phyloP scores from a whole-genome alignment of 2,797 vertebrate genomes.

The Parauchenoglanis ngamensis region DNA sequence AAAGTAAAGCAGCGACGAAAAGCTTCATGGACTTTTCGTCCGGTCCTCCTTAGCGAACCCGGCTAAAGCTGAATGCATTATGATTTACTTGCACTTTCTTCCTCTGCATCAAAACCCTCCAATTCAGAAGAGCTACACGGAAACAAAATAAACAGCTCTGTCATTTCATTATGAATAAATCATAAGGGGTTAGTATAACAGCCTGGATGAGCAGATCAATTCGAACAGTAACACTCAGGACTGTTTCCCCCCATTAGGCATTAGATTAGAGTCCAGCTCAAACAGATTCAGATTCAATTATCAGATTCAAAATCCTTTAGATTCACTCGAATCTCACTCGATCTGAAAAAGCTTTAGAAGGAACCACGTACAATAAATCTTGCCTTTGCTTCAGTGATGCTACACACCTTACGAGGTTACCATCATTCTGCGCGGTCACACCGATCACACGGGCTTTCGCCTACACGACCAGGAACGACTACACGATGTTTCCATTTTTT shows the following conservation, averaged over 20 bases:
- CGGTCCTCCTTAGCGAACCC: not conserved
- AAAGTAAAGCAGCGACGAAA: not conserved
- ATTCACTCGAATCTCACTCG: not conserved
- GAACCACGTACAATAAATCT: not conserved
- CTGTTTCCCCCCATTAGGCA: not conserved
- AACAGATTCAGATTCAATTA: not conserved
- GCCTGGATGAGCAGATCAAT: constrained; percentile 13
- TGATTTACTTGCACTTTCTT: constrained; percentile 13
- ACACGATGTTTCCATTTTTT: not conserved
- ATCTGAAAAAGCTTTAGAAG: not conserved
- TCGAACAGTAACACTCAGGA: constrained; percentile 5
- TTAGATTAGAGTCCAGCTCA: constrained; percentile 1
- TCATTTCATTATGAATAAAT: constrained; percentile 36
- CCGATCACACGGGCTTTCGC: not conserved
- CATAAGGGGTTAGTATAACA: constrained; percentile 8
- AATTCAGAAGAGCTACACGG: not conserved
- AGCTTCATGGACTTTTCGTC: not conserved
- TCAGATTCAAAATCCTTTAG: not conserved
- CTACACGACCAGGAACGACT: not conserved
- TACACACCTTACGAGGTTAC: not conserved
- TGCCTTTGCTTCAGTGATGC: not conserved
- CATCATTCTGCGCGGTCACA: not conserved
- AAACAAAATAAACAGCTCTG: constrained; percentile 31
- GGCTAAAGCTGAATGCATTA: constrained; percentile 3
- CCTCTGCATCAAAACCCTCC: not conserved